These are phyloP conservation scores for Drosophila pseudotalamancana DNA, from an alignment of 2,888 invertebrate genomes.

Conservation along the genomic window DNA sequence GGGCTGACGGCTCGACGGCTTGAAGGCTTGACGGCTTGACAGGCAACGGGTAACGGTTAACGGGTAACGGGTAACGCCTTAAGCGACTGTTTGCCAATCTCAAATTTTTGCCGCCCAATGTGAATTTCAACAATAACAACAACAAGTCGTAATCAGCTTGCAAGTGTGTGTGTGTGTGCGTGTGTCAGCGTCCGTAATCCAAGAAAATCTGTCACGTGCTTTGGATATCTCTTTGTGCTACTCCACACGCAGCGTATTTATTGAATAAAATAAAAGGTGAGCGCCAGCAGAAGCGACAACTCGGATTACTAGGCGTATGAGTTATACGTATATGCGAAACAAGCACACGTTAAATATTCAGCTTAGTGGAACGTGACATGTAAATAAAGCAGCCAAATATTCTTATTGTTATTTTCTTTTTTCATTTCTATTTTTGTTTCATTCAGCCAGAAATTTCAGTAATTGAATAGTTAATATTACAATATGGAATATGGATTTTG, in stretches of 20 bases:
- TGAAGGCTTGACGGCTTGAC: slow-evolving; percentile 13
- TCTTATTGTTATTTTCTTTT: background rate
- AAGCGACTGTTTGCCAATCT: slow-evolving; percentile 35
- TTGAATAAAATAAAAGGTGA: slow-evolving; percentile 70
- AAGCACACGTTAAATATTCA: slow-evolving; percentile 45
- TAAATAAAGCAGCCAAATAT: slow-evolving; percentile 8
- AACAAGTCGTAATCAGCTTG: slow-evolving; percentile 29
- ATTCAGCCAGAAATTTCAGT: background rate
- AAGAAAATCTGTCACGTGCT: slow-evolving; percentile 75
- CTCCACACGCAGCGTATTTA: slow-evolving; percentile 56
- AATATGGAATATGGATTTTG: background rate
- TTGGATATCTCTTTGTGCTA: slow-evolving; percentile 71
- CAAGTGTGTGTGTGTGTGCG: slow-evolving; percentile 30
- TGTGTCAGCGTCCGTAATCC: slow-evolving; percentile 62
- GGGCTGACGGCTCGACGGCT: slow-evolving; percentile 8
- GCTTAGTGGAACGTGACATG: slow-evolving; percentile 44
- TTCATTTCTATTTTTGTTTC: background rate
- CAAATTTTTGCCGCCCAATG: slow-evolving; percentile 53
- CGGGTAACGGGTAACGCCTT: slow-evolving; percentile 13
- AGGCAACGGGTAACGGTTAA: slow-evolving; percentile 11
- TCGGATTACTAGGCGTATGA: slow-evolving; percentile 36
- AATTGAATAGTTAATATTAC: slow-evolving; percentile 22
- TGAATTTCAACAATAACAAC: slow-evolving; percentile 53
- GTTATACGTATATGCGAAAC: background rate
- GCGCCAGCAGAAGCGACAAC: slow-evolving; percentile 37